Percentiles rank a stretch among this genome's conserved stretches.
Conservation (phyloP, 2,113 vertebrate species). For the Cisticola juncidis region DNA sequence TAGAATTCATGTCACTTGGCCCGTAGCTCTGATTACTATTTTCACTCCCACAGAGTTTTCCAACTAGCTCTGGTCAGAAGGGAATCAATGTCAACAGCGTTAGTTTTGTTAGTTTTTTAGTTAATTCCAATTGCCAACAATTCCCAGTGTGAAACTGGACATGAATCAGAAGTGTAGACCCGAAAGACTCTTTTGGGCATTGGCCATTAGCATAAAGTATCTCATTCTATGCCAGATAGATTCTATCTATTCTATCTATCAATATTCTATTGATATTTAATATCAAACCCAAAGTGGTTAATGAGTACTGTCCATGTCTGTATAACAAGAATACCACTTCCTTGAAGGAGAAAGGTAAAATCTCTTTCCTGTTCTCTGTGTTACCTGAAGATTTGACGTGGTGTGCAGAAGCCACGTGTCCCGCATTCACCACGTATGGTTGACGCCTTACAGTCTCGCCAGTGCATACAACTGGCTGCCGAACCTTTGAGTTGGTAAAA, state of each 20-base stretch:
- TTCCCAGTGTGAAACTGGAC: not conserved
- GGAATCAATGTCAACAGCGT: not conserved
- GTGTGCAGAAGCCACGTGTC: not conserved
- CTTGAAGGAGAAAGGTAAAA: not conserved
- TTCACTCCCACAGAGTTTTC: not conserved
- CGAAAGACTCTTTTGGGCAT: not conserved
- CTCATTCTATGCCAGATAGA: not conserved
- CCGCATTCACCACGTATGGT: not conserved
- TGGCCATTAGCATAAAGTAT: not conserved
- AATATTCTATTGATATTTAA: too few relatives aligned
- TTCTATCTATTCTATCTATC: too few relatives aligned
- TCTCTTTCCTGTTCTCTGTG: not conserved
- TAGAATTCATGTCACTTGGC: not conserved
- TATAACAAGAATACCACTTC: not conserved
- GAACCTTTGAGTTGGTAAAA: conserved; percentile 62
- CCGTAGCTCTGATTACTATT: not conserved
- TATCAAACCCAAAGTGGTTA: not conserved
- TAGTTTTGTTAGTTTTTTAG: not conserved
- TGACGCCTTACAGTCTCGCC: conserved; percentile 13
- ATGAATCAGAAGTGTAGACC: not conserved
- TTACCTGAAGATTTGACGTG: conserved; percentile 27
- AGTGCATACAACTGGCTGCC: conserved; percentile 50
- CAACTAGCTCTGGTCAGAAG: not conserved
- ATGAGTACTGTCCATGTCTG: not conserved
- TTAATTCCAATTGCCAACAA: not conserved